These are phyloP conservation scores for Lagorchestes hirsutus DNA, from an alignment of 2,797 vertebrate species.

Conservation along the genomic window DNA sequence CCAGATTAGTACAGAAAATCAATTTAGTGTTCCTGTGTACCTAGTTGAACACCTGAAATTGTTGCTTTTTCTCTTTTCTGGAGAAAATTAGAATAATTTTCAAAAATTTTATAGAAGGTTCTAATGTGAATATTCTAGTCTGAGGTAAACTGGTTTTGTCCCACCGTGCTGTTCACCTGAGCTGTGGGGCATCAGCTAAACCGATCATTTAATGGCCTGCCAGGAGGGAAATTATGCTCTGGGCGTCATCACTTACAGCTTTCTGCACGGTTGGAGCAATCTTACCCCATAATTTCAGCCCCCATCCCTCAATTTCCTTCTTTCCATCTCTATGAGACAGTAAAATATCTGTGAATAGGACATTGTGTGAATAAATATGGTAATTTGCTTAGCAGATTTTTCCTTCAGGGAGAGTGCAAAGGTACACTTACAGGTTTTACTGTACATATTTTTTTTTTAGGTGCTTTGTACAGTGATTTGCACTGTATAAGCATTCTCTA, in stretches of 20 bases:
- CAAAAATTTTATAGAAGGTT: constrained; percentile 21
- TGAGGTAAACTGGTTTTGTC: constrained; percentile 26
- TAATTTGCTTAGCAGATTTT: constrained; percentile 41
- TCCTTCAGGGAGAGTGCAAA: constrained; percentile 31
- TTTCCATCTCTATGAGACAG: constrained; percentile 1
- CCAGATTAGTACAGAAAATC: constrained; percentile 7
- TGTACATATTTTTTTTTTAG: not conserved
- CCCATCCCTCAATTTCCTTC: constrained; percentile 20
- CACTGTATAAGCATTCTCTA: not conserved
- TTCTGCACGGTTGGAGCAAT: constrained; percentile 29
- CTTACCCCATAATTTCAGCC: constrained; percentile 28
- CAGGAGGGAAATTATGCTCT: constrained; percentile 36
- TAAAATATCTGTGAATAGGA: constrained; percentile 38
- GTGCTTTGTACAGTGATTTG: not conserved
- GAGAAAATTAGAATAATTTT: constrained; percentile 54
- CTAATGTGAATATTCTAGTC: not conserved
- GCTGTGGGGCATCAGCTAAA: not conserved
- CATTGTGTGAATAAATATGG: constrained; percentile 37
- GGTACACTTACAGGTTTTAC: not conserved
- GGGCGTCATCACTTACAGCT: constrained; percentile 10
- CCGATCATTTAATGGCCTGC: constrained; percentile 46
- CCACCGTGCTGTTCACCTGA: constrained; percentile 31
- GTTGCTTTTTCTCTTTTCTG: constrained; percentile 9
- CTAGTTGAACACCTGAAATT: constrained; percentile 17
- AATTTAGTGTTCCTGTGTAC: constrained; percentile 41